phyloP scores from a whole-genome alignment of 2,888 invertebrate genomes.

The Meteorus colon region DNA sequence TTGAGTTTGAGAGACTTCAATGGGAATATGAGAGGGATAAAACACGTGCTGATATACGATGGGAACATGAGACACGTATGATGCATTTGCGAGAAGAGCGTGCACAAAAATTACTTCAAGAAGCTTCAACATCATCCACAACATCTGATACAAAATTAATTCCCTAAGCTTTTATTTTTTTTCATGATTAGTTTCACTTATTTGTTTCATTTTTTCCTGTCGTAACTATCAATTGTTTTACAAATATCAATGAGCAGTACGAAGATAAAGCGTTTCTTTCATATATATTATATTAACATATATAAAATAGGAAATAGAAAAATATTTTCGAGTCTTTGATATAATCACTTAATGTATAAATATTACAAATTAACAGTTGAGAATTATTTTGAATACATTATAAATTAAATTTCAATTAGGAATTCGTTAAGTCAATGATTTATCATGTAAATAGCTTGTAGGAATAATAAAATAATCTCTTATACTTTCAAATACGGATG shows the following conservation, averaged over 20 bases:
- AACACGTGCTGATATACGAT: constrained; percentile 59
- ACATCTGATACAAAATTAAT: neutral
- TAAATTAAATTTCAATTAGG: constrained; percentile 13
- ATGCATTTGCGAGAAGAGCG: constrained; percentile 65
- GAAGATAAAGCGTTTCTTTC: constrained; percentile 47
- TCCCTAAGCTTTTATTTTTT: constrained; percentile 26
- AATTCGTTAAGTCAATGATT: neutral
- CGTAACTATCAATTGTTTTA: neutral
- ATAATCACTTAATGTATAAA: neutral
- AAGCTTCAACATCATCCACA: constrained; percentile 40
- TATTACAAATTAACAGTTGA: neutral
- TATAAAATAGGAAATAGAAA: neutral
- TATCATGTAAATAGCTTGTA: constrained; percentile 30
- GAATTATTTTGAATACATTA: neutral
- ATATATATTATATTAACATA: constrained; percentile 13
- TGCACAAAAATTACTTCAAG: constrained; percentile 59
- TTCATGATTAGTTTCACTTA: neutral
- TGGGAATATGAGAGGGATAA: constrained; percentile 65
- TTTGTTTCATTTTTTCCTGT: constrained; percentile 26
- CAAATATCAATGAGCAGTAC: neutral
- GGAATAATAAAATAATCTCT: constrained; percentile 27
- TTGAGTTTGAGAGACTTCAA: constrained; percentile 62
- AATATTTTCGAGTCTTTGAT: neutral
- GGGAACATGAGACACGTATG: constrained; percentile 63
- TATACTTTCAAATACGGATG: neutral